phyloP scores from a whole-genome alignment of 1,140 invertebrate genomes.

The Chlorops oryzae region DNA sequence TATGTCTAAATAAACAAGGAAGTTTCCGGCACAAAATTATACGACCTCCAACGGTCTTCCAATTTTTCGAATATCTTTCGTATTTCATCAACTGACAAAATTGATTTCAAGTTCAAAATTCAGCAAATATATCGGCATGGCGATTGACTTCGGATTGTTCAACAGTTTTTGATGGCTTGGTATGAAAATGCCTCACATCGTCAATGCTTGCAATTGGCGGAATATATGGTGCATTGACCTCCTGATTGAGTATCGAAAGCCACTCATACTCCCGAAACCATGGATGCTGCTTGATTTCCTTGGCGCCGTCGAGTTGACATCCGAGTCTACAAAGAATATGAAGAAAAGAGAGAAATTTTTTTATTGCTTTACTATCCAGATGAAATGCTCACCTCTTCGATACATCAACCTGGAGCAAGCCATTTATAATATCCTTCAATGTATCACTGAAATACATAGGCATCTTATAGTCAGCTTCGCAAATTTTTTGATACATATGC shows the following conservation, averaged over 20 bases:
- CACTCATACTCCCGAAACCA: conserved; percentile 79
- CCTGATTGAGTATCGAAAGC: conserved; percentile 77
- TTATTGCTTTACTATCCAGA: background rate
- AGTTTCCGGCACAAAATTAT: too few species aligned
- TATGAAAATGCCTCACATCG: too few species aligned
- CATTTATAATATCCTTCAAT: conserved; percentile 75
- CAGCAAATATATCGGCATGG: conserved; percentile 30
- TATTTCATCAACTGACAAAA: too few species aligned
- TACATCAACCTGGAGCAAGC: conserved; percentile 76
- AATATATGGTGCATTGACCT: conserved; percentile 66
- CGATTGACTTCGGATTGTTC: conserved; percentile 24
- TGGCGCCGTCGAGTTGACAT: conserved; percentile 70
- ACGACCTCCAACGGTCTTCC: too few species aligned
- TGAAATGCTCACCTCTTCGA: conserved; percentile 58
- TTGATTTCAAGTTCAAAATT: too few species aligned
- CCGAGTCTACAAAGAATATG: conserved; percentile 54
- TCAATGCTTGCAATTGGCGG: conserved; percentile 51
- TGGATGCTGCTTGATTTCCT: conserved; percentile 58
- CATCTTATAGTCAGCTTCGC: conserved; percentile 63
- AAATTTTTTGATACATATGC: conserved; percentile 84
- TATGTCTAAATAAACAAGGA: too few species aligned
- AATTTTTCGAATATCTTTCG: too few species aligned
- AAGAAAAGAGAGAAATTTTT: conserved; percentile 2
- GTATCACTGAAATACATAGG: conserved; percentile 63
- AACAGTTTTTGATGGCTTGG: too few species aligned